Evolutionary conservation across 2,113 vertebrate genomes (phyloP).

Genomic region (Apteryx mantelli): DNA sequence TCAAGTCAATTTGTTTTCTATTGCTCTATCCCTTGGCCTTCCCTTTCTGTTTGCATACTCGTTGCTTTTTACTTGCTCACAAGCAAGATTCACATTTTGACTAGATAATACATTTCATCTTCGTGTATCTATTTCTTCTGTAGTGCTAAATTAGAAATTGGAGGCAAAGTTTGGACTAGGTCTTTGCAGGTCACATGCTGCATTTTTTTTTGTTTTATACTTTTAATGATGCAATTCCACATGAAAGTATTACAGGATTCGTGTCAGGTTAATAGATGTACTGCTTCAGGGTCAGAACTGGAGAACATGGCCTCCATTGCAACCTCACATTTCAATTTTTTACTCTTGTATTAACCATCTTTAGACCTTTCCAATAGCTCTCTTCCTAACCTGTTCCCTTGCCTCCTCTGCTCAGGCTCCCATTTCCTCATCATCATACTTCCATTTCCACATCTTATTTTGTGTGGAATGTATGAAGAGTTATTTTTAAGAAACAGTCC

Average conservation of each 20-base stretch:
- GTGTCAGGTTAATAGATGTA: not conserved
- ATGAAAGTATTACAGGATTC: not conserved
- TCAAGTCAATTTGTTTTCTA: not conserved
- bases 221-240: not conserved
- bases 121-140: not conserved
- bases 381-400: not conserved
- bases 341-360: not conserved
- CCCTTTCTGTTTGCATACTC: rapidly evolving
- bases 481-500: not conserved
- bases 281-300: not conserved
- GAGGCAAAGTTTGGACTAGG: not conserved
- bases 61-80: not conserved
- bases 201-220: not conserved
- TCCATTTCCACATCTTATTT: not conserved
- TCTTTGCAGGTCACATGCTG: not conserved
- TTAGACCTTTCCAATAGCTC: not conserved
- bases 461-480: not conserved
- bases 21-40: rapidly evolving
- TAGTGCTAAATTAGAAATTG: not conserved
- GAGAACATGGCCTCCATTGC: not conserved
- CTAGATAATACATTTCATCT: not conserved
- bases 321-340: not conserved
- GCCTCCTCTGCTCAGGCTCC: not conserved
- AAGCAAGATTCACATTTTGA: not conserved
- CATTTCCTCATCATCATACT: not conserved